phyloP scores from a whole-genome alignment of 1,140 invertebrate genomes.

The Bombus pyrosoma region DNA sequence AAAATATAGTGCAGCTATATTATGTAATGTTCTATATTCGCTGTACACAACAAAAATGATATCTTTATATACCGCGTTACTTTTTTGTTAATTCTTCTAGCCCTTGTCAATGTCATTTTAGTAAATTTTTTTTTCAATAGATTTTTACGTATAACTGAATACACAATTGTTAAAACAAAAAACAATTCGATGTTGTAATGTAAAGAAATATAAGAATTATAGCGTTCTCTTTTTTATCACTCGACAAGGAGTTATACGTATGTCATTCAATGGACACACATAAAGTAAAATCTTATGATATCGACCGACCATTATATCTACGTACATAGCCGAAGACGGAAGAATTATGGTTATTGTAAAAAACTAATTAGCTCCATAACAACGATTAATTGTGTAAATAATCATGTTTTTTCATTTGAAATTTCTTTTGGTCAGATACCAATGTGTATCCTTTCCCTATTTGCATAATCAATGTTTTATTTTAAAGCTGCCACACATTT shows the following conservation, averaged over 20 bases:
- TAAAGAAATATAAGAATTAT: background rate
- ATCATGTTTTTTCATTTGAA: background rate
- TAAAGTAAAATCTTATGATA: background rate
- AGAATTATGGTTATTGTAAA: too few species aligned
- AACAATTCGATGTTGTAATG: background rate
- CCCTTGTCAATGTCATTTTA: background rate
- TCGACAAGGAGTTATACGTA: background rate
- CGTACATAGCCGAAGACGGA: background rate
- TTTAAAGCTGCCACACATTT: constrained; percentile 41
- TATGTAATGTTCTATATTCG: constrained; percentile 39
- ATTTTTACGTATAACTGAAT: background rate
- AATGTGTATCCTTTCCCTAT: background rate
- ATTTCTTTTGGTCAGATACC: background rate
- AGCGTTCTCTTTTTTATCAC: background rate
- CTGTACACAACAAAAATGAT: constrained; percentile 77
- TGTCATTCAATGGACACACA: background rate
- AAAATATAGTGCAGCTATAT: constrained; percentile 80
- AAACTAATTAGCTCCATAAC: background rate
- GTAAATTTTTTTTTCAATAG: background rate
- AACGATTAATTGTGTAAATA: background rate
- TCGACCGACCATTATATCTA: background rate
- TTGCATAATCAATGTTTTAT: background rate
- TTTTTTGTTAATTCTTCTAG: background rate
- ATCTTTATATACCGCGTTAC: constrained; percentile 22
- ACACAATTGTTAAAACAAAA: background rate